Base-by-base conservation (phyloP, 2,888 invertebrate genomes). In the Sarcophaga rosellei region DNA sequence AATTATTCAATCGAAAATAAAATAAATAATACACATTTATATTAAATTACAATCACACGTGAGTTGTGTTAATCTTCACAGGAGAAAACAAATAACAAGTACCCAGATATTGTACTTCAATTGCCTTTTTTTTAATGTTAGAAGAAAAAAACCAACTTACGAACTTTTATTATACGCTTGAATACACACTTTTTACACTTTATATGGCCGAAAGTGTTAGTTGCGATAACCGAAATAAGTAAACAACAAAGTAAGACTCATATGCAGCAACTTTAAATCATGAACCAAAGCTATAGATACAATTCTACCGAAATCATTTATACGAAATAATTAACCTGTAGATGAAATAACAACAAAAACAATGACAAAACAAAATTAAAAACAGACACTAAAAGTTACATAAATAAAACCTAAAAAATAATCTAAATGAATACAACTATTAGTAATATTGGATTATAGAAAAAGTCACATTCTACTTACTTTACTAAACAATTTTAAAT, bases 261-360 rank as follows among this genome's bases (percentile, higher is more conserved):
- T 59, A 80, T 75, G 70, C 47, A 75, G 65, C 69, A 74, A 84
- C 79, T 72, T 76, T 57, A 69, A 63, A 44, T 4, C 23, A 23
- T 70, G 47, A 65, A 75, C 59, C 25, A 65, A 75, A 79, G 57
- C 53, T 23, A 44, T 62, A 66, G 68, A 53, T 53, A 62, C 59
- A 70, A 74, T 75, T 75, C 65, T 75, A 76, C 61, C 44, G 3
- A 75, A 20, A 35, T 35, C n/a, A 61, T 21, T 61, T 65, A 21
- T 21, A 74, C 15, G 17, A 68, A 57, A 44, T 59, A 69, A n/a
- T 21, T 21, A 78, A 74, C 35, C 62, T 69, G 77, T 70, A 69
- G 57, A 74, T 65, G 21, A 79, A 74, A 69, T 53, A 73, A 77
- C 35, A 62, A 10, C 45, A 20, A 68, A n/a, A 10, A 73, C 65